These are phyloP conservation scores for Alloplasta piceator DNA, from an alignment of 2,888 invertebrate species.

Conservation along the genomic window DNA sequence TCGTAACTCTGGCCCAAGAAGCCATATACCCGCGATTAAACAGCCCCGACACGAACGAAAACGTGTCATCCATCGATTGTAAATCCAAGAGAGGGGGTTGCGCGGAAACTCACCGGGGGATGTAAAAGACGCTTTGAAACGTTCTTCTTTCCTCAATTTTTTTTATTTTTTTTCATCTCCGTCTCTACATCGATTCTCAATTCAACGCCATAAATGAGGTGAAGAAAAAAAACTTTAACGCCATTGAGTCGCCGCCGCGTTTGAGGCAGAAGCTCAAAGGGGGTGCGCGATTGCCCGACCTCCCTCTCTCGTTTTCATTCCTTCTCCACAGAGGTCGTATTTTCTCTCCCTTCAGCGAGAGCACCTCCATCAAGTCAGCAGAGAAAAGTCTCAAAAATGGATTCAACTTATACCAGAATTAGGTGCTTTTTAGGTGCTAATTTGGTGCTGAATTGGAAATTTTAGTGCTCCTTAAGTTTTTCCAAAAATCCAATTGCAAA, in stretches of 20 bases:
- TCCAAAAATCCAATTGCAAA: no score
- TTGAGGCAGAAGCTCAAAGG: neutral
- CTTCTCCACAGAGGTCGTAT: conserved; percentile 7
- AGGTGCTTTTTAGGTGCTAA: no score
- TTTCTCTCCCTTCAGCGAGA: conserved; percentile 20
- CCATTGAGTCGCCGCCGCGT: conserved; percentile 13
- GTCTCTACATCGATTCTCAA: conserved; percentile 38
- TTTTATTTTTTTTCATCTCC: conserved; percentile 4
- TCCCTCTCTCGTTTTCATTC: neutral
- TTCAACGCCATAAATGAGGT: conserved; percentile 32
- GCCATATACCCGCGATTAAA: conserved; percentile 36
- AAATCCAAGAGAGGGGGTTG: conserved; percentile 25
- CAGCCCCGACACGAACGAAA: conserved; percentile 34
- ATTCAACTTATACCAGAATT: no score
- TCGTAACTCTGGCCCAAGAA: conserved; percentile 71
- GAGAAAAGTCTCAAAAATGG: no score
- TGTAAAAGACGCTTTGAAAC: neutral
- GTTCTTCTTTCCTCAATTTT: neutral
- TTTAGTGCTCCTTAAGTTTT: no score
- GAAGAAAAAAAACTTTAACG: conserved; percentile 30
- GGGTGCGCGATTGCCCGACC: neutral
- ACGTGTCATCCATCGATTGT: conserved; percentile 49
- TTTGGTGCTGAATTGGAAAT: no score
- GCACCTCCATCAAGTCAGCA: no score
- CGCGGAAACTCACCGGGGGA: neutral